Evolutionary conservation across 2,888 invertebrate species (phyloP).

Genomic region (Saturnia pavonia): DNA sequence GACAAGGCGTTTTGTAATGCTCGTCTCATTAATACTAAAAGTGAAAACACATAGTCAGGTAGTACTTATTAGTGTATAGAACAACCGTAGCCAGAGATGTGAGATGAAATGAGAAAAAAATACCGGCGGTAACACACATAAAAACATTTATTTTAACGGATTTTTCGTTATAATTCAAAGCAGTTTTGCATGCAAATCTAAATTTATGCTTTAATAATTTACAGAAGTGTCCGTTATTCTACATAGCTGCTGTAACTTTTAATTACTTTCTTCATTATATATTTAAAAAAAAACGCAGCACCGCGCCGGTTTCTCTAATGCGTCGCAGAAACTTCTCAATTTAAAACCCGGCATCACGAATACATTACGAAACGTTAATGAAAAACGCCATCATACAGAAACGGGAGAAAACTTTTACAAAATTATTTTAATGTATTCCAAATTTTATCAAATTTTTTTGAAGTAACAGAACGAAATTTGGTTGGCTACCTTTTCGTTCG

Average conservation of each 20-base stretch:
- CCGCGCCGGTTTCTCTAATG: background rate
- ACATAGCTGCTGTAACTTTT: background rate
- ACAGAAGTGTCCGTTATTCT: background rate
- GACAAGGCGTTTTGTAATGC: too few species aligned
- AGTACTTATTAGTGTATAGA: too few species aligned
- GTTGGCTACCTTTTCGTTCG: background rate
- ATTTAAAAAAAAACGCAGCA: background rate
- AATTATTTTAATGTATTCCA: slow-evolving; percentile 39
- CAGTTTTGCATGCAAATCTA: background rate
- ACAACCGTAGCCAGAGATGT: too few species aligned
- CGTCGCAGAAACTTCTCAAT: slow-evolving; percentile 5
- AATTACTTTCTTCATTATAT: slow-evolving; percentile 2
- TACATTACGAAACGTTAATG: slow-evolving; percentile 13
- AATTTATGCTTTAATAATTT: background rate
- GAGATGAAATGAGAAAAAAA: background rate
- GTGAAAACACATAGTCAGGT: too few species aligned
- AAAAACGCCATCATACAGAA: slow-evolving; percentile 19
- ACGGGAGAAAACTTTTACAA: slow-evolving; percentile 37
- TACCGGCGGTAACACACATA: too few species aligned
- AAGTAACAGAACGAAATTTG: background rate
- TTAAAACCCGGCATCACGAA: slow-evolving; percentile 10
- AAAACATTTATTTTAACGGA: background rate
- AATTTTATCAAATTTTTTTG: slow-evolving; percentile 19
- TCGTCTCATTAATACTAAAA: too few species aligned
- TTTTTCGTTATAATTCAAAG: background rate